Conservation (phyloP, 2,888 invertebrate species). For the Dendrolimus houi region DNA sequence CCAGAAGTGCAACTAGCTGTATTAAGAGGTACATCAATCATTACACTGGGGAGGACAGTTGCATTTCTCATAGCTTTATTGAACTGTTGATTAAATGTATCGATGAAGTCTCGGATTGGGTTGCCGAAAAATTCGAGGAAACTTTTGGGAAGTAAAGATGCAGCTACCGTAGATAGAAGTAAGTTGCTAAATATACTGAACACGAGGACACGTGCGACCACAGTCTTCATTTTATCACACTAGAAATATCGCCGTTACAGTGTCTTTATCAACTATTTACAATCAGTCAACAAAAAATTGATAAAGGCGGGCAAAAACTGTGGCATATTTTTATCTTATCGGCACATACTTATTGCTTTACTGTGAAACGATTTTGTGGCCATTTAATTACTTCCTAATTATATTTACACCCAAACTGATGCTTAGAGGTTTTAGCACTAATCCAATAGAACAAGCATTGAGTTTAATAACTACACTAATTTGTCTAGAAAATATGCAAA, state of each 20-base stretch:
- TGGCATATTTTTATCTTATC: background rate
- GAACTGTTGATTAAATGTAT: conserved; percentile 9
- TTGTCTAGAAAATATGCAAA: no score
- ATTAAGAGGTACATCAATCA: conserved; percentile 57
- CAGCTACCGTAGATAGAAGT: conserved; percentile 27
- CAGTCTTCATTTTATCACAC: conserved; percentile 54
- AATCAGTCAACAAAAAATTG: conserved; percentile 17
- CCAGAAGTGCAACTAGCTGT: conserved; percentile 28
- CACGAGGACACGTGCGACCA: conserved; percentile 45
- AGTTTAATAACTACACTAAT: no score
- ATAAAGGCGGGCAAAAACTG: background rate
- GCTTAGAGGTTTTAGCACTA: no score
- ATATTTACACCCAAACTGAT: background rate
- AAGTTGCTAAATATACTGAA: conserved; percentile 42
- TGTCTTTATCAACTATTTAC: conserved; percentile 35
- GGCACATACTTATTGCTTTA: no score
- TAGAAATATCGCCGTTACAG: conserved; percentile 25
- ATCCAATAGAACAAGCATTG: no score
- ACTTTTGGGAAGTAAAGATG: conserved; percentile 35
- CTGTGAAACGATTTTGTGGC: no score
- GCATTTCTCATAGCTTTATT: conserved; percentile 5
- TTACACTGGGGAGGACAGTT: conserved; percentile 16
- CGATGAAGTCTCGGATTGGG: conserved; percentile 47
- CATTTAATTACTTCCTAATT: conserved; percentile 4
- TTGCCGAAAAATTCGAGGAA: conserved; percentile 49